Conservation (phyloP, 2,797 vertebrate genomes). For the Sebastes diaconus region DNA sequence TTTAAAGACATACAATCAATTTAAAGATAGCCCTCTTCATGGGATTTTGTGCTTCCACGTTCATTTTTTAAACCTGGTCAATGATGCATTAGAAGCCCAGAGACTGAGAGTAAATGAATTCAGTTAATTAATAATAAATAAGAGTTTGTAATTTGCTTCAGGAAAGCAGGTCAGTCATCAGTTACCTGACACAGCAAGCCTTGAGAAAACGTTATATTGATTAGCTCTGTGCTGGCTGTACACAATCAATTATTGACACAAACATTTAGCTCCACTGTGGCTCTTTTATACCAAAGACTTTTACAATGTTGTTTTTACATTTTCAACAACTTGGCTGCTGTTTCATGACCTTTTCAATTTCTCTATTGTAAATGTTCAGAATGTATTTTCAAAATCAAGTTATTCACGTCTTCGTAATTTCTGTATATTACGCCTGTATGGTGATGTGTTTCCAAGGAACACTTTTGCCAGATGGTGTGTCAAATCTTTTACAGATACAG, state of each 20-base stretch:
- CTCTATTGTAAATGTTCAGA: not conserved
- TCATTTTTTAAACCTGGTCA: not conserved
- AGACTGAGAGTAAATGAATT: constrained; percentile 20
- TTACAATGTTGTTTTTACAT: not conserved
- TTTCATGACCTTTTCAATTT: not conserved
- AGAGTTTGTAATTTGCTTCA: constrained; percentile 30
- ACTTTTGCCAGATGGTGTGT: constrained; percentile 17
- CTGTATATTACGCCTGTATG: not conserved
- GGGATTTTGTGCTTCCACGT: not conserved
- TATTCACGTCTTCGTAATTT: not conserved
- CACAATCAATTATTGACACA: constrained; percentile 39
- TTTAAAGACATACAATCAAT: constrained; percentile 8
- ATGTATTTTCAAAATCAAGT: not conserved
- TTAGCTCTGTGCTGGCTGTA: not conserved
- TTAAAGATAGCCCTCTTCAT: not conserved
- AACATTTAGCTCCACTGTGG: constrained; percentile 11
- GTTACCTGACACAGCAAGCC: constrained; percentile 36
- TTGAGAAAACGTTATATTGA: constrained; percentile 29
- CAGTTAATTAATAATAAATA: constrained; percentile 43
- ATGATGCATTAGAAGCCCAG: constrained; percentile 1
- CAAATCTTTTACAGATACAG: not conserved
- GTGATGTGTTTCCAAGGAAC: not conserved
- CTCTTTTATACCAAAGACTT: not conserved
- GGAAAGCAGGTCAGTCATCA: constrained; percentile 36
- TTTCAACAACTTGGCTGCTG: not conserved